A percentile compares a stretch with the other conserved stretches of the same genome.
Conservation (phyloP, 2,113 vertebrate genomes). For the Pipra filicauda region DNA sequence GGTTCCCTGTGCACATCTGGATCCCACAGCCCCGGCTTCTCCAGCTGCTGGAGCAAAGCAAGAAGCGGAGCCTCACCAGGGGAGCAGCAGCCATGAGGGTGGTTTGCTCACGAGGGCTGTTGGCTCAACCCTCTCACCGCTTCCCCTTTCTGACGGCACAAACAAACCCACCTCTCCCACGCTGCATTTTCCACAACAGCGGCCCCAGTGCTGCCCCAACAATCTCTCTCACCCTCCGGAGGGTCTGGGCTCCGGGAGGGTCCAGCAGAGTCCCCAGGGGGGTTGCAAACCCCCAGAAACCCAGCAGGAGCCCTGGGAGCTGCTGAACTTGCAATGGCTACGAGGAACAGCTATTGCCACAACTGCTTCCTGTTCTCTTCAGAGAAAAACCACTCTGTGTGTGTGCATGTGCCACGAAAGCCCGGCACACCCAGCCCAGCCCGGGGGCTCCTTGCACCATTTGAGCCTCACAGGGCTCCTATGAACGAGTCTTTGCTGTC, state of each 20-base stretch:
- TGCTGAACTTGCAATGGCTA: background rate
- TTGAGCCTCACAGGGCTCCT: fast-evolving
- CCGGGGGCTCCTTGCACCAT: fast-evolving
- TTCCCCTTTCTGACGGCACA: conserved; percentile 24
- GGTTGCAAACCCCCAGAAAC: fast-evolving
- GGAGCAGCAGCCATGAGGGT: background rate
- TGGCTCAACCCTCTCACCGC: background rate
- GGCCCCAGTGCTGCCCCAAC: fast-evolving
- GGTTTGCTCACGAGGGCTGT: background rate
- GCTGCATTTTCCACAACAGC: fast-evolving
- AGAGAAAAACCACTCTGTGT: background rate
- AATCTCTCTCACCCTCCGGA: fast-evolving
- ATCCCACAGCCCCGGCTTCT: background rate
- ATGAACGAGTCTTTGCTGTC: fast-evolving
- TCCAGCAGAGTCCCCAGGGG: fast-evolving
- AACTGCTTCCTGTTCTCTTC: conserved; percentile 45
- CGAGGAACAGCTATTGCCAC: background rate
- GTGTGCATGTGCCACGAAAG: background rate
- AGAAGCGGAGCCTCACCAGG: background rate
- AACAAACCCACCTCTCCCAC: background rate
- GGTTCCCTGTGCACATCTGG: fast-evolving
- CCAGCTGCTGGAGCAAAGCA: background rate
- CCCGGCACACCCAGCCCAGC: background rate
- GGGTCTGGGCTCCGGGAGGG: fast-evolving
- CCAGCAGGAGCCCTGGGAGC: fast-evolving